Conservation (phyloP, 2,797 vertebrate species). For the Chaetophractus vellerosus region DNA sequence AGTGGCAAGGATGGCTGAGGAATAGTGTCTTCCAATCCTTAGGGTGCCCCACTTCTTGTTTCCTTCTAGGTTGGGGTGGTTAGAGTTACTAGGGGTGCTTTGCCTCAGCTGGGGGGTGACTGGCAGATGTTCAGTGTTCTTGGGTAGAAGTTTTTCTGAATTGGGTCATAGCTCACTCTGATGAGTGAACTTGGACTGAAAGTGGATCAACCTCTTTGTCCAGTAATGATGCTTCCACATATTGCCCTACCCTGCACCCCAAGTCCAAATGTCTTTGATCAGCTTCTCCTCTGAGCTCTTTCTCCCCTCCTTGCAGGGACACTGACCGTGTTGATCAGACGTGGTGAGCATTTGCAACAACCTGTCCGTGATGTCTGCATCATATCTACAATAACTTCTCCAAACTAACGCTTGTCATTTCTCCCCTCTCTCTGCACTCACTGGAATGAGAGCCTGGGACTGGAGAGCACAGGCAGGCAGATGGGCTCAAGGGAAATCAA, state of each 20-base stretch:
- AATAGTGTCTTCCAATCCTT: background rate
- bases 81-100: conserved; percentile 35
- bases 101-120: background rate
- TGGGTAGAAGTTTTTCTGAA: conserved; percentile 32
- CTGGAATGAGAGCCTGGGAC: conserved; percentile 45
- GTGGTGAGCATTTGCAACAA: conserved; percentile 97
- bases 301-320: conserved; percentile 97
- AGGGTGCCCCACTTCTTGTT: conserved; percentile 2
- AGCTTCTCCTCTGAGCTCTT: conserved; percentile 92
- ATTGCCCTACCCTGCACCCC: conserved; percentile 45
- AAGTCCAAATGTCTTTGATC: conserved; percentile 76
- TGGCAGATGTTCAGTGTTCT: conserved; percentile 6
- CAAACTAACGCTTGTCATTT: conserved; percentile 87
- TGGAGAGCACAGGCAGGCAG: conserved; percentile 27
- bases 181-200: conserved; percentile 29
- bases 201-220: conserved; percentile 14
- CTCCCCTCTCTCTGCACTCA: conserved; percentile 75
- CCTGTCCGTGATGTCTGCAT: conserved; percentile 87
- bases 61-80: background rate
- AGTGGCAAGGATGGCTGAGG: background rate
- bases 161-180: background rate
- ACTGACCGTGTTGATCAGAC: conserved; percentile 95
- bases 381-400: conserved; percentile 85
- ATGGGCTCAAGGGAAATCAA: background rate
- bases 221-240: background rate